A percentile compares a stretch with the other conserved stretches of the same genome.
Conservation (phyloP, 2,113 vertebrate genomes). For the Heterocephalus glaber region DNA sequence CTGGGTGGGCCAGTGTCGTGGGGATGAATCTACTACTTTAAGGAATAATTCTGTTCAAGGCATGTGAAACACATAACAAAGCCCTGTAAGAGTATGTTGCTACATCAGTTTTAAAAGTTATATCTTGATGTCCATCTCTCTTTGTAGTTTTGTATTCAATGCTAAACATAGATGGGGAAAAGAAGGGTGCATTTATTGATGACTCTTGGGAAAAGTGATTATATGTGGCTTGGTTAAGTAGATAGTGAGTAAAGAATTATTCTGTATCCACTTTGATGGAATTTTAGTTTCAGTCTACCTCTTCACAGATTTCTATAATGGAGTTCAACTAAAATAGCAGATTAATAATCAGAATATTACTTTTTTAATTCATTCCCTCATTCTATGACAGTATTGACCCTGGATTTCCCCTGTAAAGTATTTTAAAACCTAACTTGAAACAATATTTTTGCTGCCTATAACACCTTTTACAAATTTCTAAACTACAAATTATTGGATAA, state of each 20-base stretch:
- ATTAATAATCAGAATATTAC: neutral
- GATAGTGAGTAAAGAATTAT: neutral
- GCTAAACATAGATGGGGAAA: neutral
- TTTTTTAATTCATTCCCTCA: neutral
- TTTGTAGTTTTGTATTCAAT: neutral
- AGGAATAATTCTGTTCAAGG: neutral
- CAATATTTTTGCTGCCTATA: neutral
- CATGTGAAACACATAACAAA: neutral
- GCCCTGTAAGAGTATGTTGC: rapidly evolving
- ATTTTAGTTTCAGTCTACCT: neutral
- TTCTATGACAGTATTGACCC: neutral
- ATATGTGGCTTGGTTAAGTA: neutral
- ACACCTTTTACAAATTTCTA: neutral
- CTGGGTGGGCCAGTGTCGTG: neutral
- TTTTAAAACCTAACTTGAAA: neutral
- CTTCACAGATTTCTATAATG: neutral
- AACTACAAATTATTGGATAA: neutral
- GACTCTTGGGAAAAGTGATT: neutral
- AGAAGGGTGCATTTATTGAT: neutral
- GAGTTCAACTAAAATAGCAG: neutral
- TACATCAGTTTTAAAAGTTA: neutral
- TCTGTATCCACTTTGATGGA: neutral
- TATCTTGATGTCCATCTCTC: neutral
- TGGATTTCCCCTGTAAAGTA: neutral
- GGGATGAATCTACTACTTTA: neutral